Percentiles rank a stretch among this genome's conserved stretches.
These are phyloP conservation scores for Heteronetta atricapilla DNA, from an alignment of 2,113 vertebrate species.

Conservation along the genomic window DNA sequence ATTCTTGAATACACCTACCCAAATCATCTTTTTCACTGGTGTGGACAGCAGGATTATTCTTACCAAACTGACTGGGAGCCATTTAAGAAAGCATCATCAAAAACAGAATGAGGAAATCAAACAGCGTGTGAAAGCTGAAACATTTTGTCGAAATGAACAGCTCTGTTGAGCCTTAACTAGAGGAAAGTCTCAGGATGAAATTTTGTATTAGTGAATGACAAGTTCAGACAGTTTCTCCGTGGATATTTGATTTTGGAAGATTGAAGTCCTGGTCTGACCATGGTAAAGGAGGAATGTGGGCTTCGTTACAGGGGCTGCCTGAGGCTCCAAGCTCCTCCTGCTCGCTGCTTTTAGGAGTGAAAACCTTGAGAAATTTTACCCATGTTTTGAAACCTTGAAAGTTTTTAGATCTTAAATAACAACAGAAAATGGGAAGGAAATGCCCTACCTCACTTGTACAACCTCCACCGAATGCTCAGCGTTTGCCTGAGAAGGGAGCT, in stretches of 20 bases:
- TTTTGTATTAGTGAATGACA: not conserved
- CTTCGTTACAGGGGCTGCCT: not conserved
- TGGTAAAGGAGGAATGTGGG: not conserved
- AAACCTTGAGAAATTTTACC: not conserved
- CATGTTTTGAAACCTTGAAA: not conserved
- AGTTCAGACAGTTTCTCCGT: not conserved
- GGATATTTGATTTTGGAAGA: not conserved
- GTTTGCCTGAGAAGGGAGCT: not conserved
- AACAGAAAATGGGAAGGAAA: not conserved
- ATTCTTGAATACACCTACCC: not conserved
- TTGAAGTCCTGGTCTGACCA: not conserved
- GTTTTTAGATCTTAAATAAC: not conserved
- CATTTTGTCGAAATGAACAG: not conserved
- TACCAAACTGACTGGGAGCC: not conserved
- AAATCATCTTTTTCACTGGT: not conserved
- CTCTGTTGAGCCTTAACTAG: not conserved
- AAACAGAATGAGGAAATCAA: not conserved
- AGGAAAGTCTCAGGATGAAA: not conserved
- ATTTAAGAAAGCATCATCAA: not conserved
- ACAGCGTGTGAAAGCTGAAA: not conserved
- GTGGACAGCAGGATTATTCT: not conserved
- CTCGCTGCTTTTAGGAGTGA: not conserved
- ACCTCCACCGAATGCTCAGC: not conserved
- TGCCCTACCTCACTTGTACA: not conserved
- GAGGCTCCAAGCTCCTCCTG: not conserved